These are phyloP conservation scores for Narcine bancroftii DNA, from an alignment of 2,113 vertebrate species.

Conservation along the genomic window DNA sequence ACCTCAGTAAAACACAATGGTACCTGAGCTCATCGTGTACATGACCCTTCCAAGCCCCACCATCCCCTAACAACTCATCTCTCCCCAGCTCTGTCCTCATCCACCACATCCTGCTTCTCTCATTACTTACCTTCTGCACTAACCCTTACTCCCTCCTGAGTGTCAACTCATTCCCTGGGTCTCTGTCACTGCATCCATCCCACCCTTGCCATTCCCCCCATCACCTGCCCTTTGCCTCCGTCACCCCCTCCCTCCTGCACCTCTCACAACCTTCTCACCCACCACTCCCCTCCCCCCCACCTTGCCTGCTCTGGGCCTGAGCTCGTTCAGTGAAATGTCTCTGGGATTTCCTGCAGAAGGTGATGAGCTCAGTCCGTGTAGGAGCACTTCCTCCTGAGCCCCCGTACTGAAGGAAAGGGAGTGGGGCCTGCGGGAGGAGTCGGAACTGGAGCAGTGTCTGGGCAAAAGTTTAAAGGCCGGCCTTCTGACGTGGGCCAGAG, in stretches of 20 bases:
- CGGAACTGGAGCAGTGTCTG: background rate
- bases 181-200: background rate
- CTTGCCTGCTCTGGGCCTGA: too few relatives aligned
- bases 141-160: background rate
- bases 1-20: too few relatives aligned
- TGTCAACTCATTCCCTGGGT: background rate
- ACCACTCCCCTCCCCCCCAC: too few relatives aligned
- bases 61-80: too few relatives aligned
- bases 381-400: background rate
- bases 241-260: too few relatives aligned
- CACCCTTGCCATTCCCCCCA: background rate
- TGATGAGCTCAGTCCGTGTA: background rate
- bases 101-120: too few relatives aligned
- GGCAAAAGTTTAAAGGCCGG: background rate
- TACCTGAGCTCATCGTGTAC: too few relatives aligned
- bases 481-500: background rate
- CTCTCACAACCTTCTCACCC: background rate
- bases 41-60: too few relatives aligned
- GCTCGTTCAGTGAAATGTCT: background rate
- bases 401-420: background rate
- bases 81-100: too few relatives aligned
- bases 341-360: background rate
- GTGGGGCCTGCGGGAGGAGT: too few relatives aligned
- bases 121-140: too few relatives aligned
- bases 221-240: background rate